phyloP scores from a whole-genome alignment of 2,113 vertebrate genomes.

The Ceratotherium simum region DNA sequence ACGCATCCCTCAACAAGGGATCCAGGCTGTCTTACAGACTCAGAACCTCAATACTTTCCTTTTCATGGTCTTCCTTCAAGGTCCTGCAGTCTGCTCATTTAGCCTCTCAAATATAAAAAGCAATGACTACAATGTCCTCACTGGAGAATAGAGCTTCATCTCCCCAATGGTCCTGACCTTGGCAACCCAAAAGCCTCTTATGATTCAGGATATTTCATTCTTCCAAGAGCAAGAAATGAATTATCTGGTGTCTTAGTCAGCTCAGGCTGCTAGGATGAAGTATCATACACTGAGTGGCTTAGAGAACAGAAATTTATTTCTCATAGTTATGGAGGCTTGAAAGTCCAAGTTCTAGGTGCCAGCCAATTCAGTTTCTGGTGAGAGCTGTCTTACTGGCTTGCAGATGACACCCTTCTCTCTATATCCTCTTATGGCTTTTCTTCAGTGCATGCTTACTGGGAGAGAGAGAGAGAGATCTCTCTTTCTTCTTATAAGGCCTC shows the following conservation, averaged over 20 bases:
- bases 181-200: neutral
- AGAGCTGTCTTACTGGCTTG: neutral
- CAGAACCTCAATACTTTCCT: too few relatives aligned
- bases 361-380: neutral
- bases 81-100: neutral
- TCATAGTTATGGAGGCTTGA: neutral
- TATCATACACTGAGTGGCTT: neutral
- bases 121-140: too few relatives aligned
- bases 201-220: neutral
- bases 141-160: neutral
- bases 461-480: too few relatives aligned
- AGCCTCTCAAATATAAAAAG: neutral
- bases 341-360: neutral
- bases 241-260: neutral
- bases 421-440: neutral
- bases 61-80: neutral
- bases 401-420: neutral
- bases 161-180: neutral
- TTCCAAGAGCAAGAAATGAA: neutral
- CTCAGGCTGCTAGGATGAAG: neutral
- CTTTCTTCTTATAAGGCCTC: neutral
- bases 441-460: too few relatives aligned
- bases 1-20: neutral
- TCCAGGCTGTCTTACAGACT: neutral
- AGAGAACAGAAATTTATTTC: neutral